Conservation (phyloP, 2,888 invertebrate genomes). For the Caenorhabditis drosophilae region DNA sequence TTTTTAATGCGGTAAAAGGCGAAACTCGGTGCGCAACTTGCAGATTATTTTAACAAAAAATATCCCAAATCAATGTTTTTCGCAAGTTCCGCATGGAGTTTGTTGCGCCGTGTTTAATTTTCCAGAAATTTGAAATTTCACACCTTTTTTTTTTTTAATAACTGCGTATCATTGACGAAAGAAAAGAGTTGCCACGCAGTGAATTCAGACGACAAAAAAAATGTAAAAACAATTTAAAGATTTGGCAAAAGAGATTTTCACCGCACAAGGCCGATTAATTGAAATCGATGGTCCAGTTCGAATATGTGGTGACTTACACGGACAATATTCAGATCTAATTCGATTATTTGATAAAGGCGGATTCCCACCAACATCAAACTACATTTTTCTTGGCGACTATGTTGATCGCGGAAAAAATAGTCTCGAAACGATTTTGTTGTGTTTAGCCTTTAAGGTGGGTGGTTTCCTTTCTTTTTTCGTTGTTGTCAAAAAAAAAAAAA, state of each 20-base stretch:
- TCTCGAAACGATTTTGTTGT: conserved; percentile 41
- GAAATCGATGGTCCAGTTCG: conserved; percentile 44
- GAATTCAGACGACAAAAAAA: too few species aligned
- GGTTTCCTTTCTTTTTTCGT: conserved; percentile 2
- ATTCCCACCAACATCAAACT: conserved; percentile 55
- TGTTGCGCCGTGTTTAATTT: too few species aligned
- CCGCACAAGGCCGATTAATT: conserved; percentile 31
- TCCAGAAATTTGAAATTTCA: too few species aligned
- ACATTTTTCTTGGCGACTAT: conserved; percentile 58
- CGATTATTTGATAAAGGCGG: conserved; percentile 46
- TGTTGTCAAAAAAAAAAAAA: too few species aligned
- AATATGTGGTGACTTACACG: conserved; percentile 51
- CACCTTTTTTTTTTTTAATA: too few species aligned
- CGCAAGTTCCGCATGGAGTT: too few species aligned
- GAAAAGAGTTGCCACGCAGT: too few species aligned
- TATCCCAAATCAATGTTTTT: conserved; percentile 6
- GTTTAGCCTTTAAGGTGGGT: conserved; percentile 40
- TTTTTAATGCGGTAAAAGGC: neutral
- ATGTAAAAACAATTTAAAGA: too few species aligned
- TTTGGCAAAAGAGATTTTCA: conserved; percentile 30
- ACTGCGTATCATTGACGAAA: too few species aligned
- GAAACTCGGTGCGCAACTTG: neutral
- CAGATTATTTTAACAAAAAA: neutral
- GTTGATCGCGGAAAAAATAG: conserved; percentile 50
- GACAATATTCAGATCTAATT: conserved; percentile 46